Base-by-base conservation (phyloP, 2,797 vertebrate species). In the Sebastes jordani region DNA sequence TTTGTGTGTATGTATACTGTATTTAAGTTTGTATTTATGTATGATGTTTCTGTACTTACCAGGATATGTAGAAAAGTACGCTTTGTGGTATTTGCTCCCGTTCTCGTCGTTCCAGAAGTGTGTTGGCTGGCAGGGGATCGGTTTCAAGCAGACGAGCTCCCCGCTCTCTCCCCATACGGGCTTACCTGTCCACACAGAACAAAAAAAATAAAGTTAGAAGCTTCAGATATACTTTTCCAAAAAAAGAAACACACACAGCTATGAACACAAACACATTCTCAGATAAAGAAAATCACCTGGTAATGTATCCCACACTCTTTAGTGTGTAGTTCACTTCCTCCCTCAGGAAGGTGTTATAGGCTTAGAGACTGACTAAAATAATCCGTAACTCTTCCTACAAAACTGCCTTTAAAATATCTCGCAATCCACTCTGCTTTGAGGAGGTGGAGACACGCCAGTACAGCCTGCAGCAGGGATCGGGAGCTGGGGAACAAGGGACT, bases 71-170 rank as follows among this genome's bases (percentile, higher is more conserved):
- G 97, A 97, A 89, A 99, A 99, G 92, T 99, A 99, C 0, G 98
- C 98, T 89, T 99, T 99, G 82, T 96, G 92, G 87, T 99, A 99
- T 91, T 99, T 99, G 95, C 67, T 97, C 3, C 97, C 96, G 0
- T 96, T 97, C 79, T 99, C 97, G 0, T 99, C 98, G 0, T 98
- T 99, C 98, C 98, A 99, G 94, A 99, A 99, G 91, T 97, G 96
- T 0, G 97, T 99, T 67, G 98, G 98, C 87, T 99, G 98, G 82
- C 97, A 98, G 58, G 98, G 98, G 56, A 99, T 92, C 0, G 98
- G 98, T 87, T 97, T 97, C 78, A 97, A 95, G 84, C 98, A 99
- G 76, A 99, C 98, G 81, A 99, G 95, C 94, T 99, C 98, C 0
- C 98, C 98, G 1, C 97, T 99, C 88, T 98, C 96, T 1, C 97